Base-by-base conservation (phyloP, 2,888 invertebrate genomes). In the Smittia sp. region DNA sequence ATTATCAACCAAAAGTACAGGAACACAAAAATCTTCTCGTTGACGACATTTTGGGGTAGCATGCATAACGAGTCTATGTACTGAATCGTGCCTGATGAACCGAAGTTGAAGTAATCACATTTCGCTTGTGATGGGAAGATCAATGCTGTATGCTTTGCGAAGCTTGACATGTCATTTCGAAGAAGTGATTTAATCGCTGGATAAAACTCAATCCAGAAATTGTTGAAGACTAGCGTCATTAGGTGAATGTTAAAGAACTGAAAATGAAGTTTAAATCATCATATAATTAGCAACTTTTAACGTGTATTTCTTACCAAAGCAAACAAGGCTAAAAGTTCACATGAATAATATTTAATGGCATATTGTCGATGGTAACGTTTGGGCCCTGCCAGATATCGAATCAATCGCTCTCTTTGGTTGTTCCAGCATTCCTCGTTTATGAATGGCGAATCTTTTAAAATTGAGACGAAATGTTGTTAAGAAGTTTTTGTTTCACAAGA, bases 21-120 rank as follows among this genome's bases (percentile, higher is more conserved):
- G 20, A 65, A 65, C 1, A 20, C 65, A 65, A 65, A 65, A 32
- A 65, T 24, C 65, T 65, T 65, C 15, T 65, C 65, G 13, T 65
- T 65, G 4, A 65, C 20, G 6, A 27, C 32, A 65, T 65, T 65
- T 32, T 65, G 65, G 4, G 65, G 65, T 24, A 65, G 32, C 13
- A 65, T 1, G 15, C 65, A 65, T n/a, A 65, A 32, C 11, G 25
- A 9, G n/a, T 65, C 65, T 27, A 25, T 25, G 3, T 11, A 13
- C 27, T 65, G 27, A 27, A 65, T 32, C 2, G 65, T 27, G 9
- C 65, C 65, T 3, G n/a, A n/a, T 1, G 4, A 6, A 27, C 65
- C 65, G n/a, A 65, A 65, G 7, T 65, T 25, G 27, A 18, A 65
- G 15, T 27, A 65, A 32, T 65, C 65, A 65, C 65, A 65, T 13